phyloP scores from a whole-genome alignment of 2,888 invertebrate species.

The Bursaphelenchus okinawaensis region DNA sequence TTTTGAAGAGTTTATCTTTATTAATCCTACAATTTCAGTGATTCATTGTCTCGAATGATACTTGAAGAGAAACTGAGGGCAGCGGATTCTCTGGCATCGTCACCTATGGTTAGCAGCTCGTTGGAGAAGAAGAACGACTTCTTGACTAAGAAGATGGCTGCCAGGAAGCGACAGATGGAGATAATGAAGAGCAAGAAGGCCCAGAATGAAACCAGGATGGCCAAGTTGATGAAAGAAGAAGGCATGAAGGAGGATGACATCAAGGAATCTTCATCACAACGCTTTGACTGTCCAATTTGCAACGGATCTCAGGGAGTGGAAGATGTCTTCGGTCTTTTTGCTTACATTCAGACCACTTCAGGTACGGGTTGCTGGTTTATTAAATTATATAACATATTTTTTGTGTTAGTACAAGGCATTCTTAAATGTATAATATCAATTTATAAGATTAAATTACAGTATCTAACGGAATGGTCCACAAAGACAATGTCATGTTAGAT shows the following conservation, averaged over 20 bases:
- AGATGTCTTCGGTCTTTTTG: constrained; percentile 38
- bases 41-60: background rate
- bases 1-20: no score
- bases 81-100: background rate
- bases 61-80: background rate
- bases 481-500: background rate
- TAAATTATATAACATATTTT: no score
- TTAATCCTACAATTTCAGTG: constrained; percentile 1
- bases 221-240: constrained; percentile 39
- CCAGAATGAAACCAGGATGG: constrained; percentile 33
- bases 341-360: constrained; percentile 17
- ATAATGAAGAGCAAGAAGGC: constrained; percentile 17
- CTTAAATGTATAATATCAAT: no score
- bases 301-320: constrained; percentile 34
- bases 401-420: no score
- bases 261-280: constrained; percentile 32
- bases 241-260: constrained; percentile 38
- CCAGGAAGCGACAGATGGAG: constrained; percentile 20
- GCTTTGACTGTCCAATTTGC: constrained; percentile 41
- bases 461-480: background rate
- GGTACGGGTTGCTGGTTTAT: constrained; percentile 2
- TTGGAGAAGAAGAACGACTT: constrained; percentile 6
- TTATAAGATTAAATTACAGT: no score
- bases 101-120: background rate
- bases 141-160: constrained; percentile 17